Evolutionary conservation across 2,113 vertebrate genomes (phyloP), one percentile per base, ranked within the genome.

Genomic region (Bostrychus sinensis): DNA sequence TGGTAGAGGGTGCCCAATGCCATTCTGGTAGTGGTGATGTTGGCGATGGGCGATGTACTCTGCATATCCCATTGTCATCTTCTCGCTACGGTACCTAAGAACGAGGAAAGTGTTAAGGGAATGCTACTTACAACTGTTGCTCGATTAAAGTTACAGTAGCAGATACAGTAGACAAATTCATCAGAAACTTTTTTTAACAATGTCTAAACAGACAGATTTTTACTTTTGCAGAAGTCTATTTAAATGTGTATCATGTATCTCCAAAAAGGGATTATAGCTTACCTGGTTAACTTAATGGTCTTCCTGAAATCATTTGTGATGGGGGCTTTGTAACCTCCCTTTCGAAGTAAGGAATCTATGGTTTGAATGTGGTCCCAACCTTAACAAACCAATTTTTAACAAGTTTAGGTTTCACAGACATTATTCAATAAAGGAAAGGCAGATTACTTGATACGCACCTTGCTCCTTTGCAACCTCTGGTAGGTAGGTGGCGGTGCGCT

Each of bases 291-390:
- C 94, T 99, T 99, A 93, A 99, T 99, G 90, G 96, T 98, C 94
- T 99, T 99, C 96, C 97, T 98, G 95, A 99, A 99, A 92, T 99
- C 97, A 84, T 96, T 98, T 88, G 95, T 98, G 85, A 99, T 99
- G 10, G 96, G 95, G 94, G 97, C 96, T 94, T 99, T 99, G 91
- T 98, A 99, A 85, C 97, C 97, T 94, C 97, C 97, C 94, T 99
- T 99, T 92, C 97, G 95, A 91, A 99, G 88, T 93, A 99, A 97
- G 90, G 97, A 99, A 95, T 99, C 97, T 94, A 99, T 99, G 92
- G 97, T 99, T 92, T 99, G 97, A 96, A 99, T 98, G 90, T 99
- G 97, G 97, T 99, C 97, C 97, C 97, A 99, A 92, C 97, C 97
- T 99, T 90, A 2, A 68, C 36, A 36, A 41, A 60, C 61, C 9